A percentile compares a stretch with the other conserved stretches of the same genome.
Conservation (phyloP, 2,888 invertebrate species). For the Penaeus monodon region DNA sequence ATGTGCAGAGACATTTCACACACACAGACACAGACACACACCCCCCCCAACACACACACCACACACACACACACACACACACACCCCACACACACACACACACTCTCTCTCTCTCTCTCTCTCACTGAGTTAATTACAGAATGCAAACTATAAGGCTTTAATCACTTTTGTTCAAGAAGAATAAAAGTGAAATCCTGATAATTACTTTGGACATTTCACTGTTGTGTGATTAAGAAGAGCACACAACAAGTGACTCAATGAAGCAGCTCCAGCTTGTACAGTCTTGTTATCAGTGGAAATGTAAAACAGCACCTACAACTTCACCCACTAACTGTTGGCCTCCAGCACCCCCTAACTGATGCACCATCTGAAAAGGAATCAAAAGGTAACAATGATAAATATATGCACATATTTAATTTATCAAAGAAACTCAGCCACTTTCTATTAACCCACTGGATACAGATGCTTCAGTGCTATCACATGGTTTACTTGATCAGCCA, state of each 20-base stretch:
- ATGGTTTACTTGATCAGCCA: too few relatives aligned
- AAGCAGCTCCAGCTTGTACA: constrained; percentile 35
- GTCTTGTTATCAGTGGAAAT: constrained; percentile 23
- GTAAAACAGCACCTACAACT: constrained; percentile 41
- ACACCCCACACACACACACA: too few relatives aligned
- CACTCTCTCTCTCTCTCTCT: too few relatives aligned
- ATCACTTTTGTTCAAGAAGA: not conserved
- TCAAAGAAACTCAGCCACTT: too few relatives aligned
- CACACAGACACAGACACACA: too few relatives aligned
- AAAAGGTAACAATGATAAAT: not conserved
- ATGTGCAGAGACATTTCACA: too few relatives aligned
- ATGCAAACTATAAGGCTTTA: not conserved
- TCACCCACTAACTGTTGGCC: constrained; percentile 53
- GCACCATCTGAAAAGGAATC: constrained; percentile 40
- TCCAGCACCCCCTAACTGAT: constrained; percentile 36
- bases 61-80: too few relatives aligned
- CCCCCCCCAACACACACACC: too few relatives aligned
- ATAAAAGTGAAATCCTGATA: not conserved
- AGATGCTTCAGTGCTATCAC: too few relatives aligned
- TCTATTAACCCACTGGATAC: too few relatives aligned
- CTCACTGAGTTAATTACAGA: too few relatives aligned
- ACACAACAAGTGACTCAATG: constrained; percentile 52
- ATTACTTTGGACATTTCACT: constrained; percentile 22
- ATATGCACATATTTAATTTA: too few relatives aligned
- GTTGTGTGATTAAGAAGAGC: constrained; percentile 44